phyloP scores from a whole-genome alignment of 2,797 vertebrate species.

The Chelidonichthys spinosus region DNA sequence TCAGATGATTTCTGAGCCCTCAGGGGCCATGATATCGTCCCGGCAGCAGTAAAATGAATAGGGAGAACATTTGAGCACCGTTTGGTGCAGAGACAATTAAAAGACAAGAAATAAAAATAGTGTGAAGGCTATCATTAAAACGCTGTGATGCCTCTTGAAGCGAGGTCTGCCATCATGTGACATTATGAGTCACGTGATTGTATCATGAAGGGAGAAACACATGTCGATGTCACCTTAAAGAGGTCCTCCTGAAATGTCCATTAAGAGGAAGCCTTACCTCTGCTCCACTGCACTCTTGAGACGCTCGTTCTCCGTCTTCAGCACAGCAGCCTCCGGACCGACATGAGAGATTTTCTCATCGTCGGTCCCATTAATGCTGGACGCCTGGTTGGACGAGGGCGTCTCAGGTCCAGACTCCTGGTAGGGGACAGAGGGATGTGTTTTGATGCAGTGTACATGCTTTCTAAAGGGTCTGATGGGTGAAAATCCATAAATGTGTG shows the following conservation, averaged over 20 bases:
- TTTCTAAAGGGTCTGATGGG: slow-evolving; percentile 19
- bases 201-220: background rate
- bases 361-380: slow-evolving; percentile 94
- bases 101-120: background rate
- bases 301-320: slow-evolving; percentile 92
- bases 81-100: slow-evolving; percentile 22
- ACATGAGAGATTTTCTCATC: slow-evolving; percentile 93
- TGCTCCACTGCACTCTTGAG: slow-evolving; percentile 92
- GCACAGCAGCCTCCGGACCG: slow-evolving; percentile 83
- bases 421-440: slow-evolving; percentile 12
- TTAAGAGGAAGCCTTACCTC: slow-evolving; percentile 81
- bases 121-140: slow-evolving; percentile 7
- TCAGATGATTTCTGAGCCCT: slow-evolving; percentile 33
- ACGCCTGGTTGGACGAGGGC: slow-evolving; percentile 88
- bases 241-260: background rate
- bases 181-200: background rate
- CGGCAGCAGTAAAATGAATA: slow-evolving; percentile 34
- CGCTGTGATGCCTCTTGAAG: background rate
- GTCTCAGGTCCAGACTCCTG: slow-evolving; percentile 91
- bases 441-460: slow-evolving; percentile 20
- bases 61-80: slow-evolving; percentile 11
- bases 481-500: slow-evolving; percentile 15
- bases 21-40: slow-evolving; percentile 16
- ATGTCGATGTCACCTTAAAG: background rate
- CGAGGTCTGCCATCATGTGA: slow-evolving; percentile 5